Conservation (phyloP, 2,888 invertebrate genomes). For the Drosophila mulleri region DNA sequence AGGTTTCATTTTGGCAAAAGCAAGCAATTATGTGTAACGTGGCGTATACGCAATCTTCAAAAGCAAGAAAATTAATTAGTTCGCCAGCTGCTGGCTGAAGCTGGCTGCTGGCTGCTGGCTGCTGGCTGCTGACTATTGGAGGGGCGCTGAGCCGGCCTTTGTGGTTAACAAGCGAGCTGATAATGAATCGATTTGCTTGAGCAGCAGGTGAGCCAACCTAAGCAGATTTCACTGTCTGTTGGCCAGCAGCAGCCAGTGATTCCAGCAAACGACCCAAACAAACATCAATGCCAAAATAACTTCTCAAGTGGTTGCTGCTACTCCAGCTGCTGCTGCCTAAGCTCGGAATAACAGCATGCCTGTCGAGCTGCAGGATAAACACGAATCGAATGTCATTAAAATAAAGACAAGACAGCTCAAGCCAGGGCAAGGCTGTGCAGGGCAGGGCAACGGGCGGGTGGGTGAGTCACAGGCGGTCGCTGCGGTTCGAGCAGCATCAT, state of each 20-base stretch:
- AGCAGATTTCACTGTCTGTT: conserved; percentile 68
- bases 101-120: not conserved
- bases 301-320: conserved; percentile 25
- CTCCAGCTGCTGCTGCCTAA: conserved; percentile 11
- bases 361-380: conserved; percentile 53
- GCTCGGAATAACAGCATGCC: conserved; percentile 40
- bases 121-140: not conserved
- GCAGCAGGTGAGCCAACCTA: conserved; percentile 45
- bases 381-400: conserved; percentile 77
- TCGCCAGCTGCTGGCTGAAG: conserved; percentile 43
- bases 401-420: conserved; percentile 50
- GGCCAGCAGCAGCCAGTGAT: conserved; percentile 47
- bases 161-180: conserved; percentile 60
- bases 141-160: conserved; percentile 25
- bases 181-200: conserved; percentile 62
- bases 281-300: conserved; percentile 43
- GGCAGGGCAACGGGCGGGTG: not conserved
- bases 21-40: conserved; percentile 68
- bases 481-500: conserved; percentile 57
- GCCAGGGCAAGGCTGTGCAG: not conserved
- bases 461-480: not conserved
- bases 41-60: conserved; percentile 68
- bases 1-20: conserved; percentile 5
- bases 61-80: conserved; percentile 70
- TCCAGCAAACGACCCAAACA: conserved; percentile 17